A percentile compares a stretch with the other conserved stretches of the same genome.
These are phyloP conservation scores for Sminthurinus signatus DNA, from an alignment of 1,140 invertebrate species.

Conservation along the genomic window DNA sequence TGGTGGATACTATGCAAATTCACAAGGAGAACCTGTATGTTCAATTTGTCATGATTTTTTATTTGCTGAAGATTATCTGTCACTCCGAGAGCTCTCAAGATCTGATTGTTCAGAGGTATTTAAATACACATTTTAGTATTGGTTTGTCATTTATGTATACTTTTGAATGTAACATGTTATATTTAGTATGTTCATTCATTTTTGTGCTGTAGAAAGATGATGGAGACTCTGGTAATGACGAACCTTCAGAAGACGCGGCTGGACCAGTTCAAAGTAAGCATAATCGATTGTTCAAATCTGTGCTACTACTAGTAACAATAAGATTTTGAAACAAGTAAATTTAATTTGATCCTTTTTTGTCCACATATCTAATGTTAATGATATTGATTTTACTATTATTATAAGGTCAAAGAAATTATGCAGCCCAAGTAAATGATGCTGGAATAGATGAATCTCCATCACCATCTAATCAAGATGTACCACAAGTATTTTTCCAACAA, in stretches of 20 bases:
- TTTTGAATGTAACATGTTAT: background rate
- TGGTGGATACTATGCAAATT: conserved; percentile 86
- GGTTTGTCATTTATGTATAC: conserved; percentile 33
- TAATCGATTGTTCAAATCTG: conserved; percentile 10
- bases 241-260: conserved; percentile 63
- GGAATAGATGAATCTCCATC: conserved; percentile 2
- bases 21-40: conserved; percentile 85
- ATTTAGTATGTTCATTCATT: background rate
- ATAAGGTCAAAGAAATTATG: background rate
- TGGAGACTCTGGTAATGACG: conserved; percentile 88
- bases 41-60: conserved; percentile 85
- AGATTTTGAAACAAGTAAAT: too few species aligned
- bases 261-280: too few species aligned
- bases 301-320: too few species aligned
- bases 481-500: background rate
- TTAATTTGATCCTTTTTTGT: too few species aligned
- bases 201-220: conserved; percentile 64
- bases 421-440: too few species aligned
- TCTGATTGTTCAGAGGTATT: conserved; percentile 24
- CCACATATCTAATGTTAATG: too few species aligned
- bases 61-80: conserved; percentile 67
- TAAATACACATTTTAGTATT: conserved; percentile 5
- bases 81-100: conserved; percentile 49
- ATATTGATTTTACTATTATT: too few species aligned
- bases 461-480: background rate